A percentile compares a stretch with the other conserved stretches of the same genome.
Evolutionary conservation across 2,113 vertebrate species (phyloP).

Genomic region (Neodon shergylaensis): DNA sequence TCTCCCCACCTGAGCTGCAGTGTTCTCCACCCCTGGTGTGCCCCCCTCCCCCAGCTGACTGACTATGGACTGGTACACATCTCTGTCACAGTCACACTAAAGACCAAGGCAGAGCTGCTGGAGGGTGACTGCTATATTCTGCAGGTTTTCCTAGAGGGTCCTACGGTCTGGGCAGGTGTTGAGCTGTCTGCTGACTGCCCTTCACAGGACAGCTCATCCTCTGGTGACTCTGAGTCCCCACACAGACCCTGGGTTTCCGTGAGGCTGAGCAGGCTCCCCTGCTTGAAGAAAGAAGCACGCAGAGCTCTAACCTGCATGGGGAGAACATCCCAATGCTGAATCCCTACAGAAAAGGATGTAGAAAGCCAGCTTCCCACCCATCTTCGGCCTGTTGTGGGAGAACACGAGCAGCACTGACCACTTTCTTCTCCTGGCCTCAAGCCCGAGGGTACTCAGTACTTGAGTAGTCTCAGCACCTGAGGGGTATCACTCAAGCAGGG

Average conservation of each 20-base stretch:
- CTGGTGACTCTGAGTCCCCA: not conserved
- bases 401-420: too few species aligned
- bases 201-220: not conserved
- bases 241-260: not conserved
- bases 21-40: not conserved
- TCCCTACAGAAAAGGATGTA: too few species aligned
- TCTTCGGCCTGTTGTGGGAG: not conserved
- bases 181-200: not conserved
- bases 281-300: not conserved
- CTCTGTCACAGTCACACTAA: not conserved
- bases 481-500: not conserved
- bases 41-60: too few species aligned
- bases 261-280: not conserved
- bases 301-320: not conserved
- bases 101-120: not conserved
- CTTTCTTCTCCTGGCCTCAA: not conserved
- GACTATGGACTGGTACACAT: not conserved
- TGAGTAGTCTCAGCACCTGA: not conserved
- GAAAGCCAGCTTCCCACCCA: not conserved
- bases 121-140: not conserved
- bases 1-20: not conserved
- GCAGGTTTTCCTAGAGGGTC: too few species aligned
- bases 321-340: not conserved
- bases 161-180: not conserved
- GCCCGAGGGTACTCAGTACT: not conserved